Conservation (phyloP, 2,797 vertebrate species). For the Melanogrammus aeglefinus region DNA sequence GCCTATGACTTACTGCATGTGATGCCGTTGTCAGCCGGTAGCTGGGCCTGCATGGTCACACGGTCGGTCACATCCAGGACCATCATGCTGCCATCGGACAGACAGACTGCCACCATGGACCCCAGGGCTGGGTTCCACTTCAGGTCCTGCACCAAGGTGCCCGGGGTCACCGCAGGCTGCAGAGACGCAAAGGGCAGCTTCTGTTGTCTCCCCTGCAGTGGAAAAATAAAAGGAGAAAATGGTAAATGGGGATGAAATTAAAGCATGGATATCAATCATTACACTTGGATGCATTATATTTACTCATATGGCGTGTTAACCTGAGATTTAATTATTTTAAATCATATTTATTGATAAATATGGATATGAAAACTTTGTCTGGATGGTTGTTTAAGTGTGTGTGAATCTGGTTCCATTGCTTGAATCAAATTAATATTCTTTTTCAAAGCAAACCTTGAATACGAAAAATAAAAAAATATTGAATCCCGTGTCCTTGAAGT, state of each 20-base stretch:
- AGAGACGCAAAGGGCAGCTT: slow-evolving; percentile 86
- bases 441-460: too few relatives aligned
- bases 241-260: not conserved
- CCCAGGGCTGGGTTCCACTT: slow-evolving; percentile 88
- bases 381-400: not conserved
- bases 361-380: not conserved
- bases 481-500: not conserved
- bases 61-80: slow-evolving; percentile 84
- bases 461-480: not conserved
- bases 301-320: not conserved
- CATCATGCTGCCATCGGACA: slow-evolving; percentile 87
- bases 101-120: slow-evolving; percentile 80
- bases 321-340: not conserved
- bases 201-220: slow-evolving; percentile 74
- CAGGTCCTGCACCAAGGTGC: slow-evolving; percentile 80
- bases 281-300: not conserved
- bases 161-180: slow-evolving; percentile 65
- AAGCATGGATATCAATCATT: not conserved
- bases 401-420: not conserved
- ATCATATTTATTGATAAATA: not conserved
- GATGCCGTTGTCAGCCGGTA: slow-evolving; percentile 79
- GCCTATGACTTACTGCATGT: slow-evolving; percentile 82
- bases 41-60: slow-evolving; percentile 73
- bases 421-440: not conserved
- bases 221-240: not conserved